Conservation (phyloP, 2,113 vertebrate genomes). For the Burhinus bistriatus region DNA sequence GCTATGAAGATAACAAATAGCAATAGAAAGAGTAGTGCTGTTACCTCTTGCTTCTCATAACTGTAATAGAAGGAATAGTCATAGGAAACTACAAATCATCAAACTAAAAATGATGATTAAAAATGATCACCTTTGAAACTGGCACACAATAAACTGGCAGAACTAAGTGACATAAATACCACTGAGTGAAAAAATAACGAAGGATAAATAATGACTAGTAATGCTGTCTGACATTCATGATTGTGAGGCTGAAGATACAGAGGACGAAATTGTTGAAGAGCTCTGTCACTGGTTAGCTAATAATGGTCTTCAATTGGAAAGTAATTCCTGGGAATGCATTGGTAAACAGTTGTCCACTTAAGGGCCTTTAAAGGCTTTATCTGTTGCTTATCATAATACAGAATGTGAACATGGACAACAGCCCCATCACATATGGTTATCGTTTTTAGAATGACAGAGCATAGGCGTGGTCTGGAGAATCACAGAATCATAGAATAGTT, state of each 20-base stretch:
- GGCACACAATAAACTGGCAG: neutral
- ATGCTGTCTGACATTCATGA: neutral
- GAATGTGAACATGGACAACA: neutral
- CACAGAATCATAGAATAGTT: neutral
- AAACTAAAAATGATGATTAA: neutral
- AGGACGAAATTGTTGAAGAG: neutral
- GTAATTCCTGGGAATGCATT: neutral
- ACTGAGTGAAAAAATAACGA: neutral
- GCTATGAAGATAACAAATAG: neutral
- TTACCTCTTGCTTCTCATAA: neutral
- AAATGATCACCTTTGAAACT: neutral
- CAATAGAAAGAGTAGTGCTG: neutral
- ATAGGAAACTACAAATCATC: neutral
- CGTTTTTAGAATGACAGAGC: neutral
- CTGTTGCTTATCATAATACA: neutral
- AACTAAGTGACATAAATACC: neutral
- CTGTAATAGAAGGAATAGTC: neutral
- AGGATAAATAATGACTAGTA: neutral
- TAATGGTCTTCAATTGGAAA: neutral
- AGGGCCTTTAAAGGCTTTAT: neutral
- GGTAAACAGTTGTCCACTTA: neutral
- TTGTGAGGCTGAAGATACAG: neutral
- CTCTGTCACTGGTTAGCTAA: neutral
- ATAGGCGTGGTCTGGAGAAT: neutral
- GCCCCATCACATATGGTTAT: neutral